These are phyloP conservation scores for Orthosia cruda DNA, from an alignment of 2,888 invertebrate species.

Conservation along the genomic window DNA sequence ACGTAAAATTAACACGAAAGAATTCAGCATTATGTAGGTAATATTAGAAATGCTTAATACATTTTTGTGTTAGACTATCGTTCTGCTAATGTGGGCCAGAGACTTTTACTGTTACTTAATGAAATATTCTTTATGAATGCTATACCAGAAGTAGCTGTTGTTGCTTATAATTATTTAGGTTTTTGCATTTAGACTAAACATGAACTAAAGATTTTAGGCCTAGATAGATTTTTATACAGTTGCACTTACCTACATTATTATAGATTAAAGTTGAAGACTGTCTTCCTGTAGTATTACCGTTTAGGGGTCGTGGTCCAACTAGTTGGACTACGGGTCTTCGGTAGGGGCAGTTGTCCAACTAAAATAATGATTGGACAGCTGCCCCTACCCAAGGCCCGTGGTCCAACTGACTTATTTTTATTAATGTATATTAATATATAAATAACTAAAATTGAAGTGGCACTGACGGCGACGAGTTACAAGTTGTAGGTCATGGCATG, in stretches of 20 bases:
- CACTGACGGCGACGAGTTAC: no score
- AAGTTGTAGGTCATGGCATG: no score
- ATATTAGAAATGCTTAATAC: not conserved
- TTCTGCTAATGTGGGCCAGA: conserved; percentile 19
- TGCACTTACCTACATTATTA: not conserved
- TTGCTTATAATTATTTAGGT: not conserved
- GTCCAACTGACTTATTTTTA: no score
- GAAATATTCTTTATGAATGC: conserved; percentile 11
- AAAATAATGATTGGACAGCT: no score
- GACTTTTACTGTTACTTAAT: conserved; percentile 50
- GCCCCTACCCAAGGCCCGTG: no score
- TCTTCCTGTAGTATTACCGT: conserved; percentile 1
- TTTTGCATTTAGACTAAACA: not conserved
- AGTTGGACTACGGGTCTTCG: no score
- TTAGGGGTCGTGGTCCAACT: no score
- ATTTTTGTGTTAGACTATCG: conserved; percentile 8
- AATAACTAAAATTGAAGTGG: no score
- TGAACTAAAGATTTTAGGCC: no score
- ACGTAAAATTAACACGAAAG: conserved; percentile 27
- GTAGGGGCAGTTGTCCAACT: no score
- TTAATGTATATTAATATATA: no score
- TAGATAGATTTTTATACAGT: not conserved
- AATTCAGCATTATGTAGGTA: conserved; percentile 1
- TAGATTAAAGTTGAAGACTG: no score
- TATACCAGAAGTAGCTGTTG: not conserved